These are phyloP conservation scores for Oreochromis tanganicae DNA, from an alignment of 2,113 vertebrate genomes.

Conservation along the genomic window DNA sequence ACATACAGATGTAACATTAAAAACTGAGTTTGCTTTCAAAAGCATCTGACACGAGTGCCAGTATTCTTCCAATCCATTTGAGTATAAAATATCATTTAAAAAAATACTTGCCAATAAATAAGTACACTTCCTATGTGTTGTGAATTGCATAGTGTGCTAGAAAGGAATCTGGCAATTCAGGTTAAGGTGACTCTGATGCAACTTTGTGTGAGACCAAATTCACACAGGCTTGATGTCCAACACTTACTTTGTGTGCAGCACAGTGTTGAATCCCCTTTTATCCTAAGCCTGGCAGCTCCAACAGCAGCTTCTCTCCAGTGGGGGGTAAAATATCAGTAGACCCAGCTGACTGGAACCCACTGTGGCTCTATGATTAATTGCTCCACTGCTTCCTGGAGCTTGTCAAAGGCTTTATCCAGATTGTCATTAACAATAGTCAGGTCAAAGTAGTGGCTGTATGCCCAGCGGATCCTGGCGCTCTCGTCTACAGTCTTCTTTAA, in stretches of 20 bases:
- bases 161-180: constrained; percentile 46
- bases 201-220: constrained; percentile 22
- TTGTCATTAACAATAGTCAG: constrained; percentile 94
- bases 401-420: constrained; percentile 96
- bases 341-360: constrained; percentile 98
- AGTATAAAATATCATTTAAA: constrained; percentile 73
- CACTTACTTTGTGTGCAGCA: neutral
- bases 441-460: constrained; percentile 97
- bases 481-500: constrained; percentile 98
- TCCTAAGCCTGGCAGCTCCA: constrained; percentile 1
- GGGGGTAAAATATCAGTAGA: constrained; percentile 77
- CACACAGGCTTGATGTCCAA: constrained; percentile 18
- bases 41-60: neutral
- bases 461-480: constrained; percentile 89
- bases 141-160: constrained; percentile 82
- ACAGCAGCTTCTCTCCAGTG: constrained; percentile 1
- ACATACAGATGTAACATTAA: constrained; percentile 29
- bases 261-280: constrained; percentile 8
- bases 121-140: constrained; percentile 84
- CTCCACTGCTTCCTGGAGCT: constrained; percentile 86
- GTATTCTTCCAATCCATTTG: constrained; percentile 69
- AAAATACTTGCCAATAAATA: constrained; percentile 90
- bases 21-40: constrained; percentile 15
- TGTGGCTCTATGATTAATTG: constrained; percentile 84
- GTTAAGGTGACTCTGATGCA: constrained; percentile 48